Percentiles rank a stretch among this genome's conserved stretches.
Evolutionary conservation across 2,888 invertebrate species (phyloP).

Genomic region (Trachelus stipa): DNA sequence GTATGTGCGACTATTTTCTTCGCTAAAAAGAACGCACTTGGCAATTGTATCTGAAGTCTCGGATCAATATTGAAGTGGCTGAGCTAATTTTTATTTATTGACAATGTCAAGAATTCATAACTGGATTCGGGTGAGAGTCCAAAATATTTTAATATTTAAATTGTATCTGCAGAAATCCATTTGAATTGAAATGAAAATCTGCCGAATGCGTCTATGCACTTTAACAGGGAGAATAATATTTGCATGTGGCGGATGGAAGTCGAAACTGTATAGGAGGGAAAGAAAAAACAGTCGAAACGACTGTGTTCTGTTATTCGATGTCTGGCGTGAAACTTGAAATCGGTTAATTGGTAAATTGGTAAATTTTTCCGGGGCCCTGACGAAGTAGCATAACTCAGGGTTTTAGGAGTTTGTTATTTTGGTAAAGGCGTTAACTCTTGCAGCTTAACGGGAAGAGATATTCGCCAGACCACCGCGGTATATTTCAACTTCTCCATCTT

Average conservation of each 20-base stretch:
- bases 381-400: slow-evolving; percentile 34
- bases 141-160: neutral
- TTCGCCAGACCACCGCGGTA: slow-evolving; percentile 59
- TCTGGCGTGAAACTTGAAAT: neutral
- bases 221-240: slow-evolving; percentile 23
- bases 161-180: neutral
- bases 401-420: slow-evolving; percentile 49
- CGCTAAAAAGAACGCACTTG: neutral
- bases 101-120: neutral
- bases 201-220: slow-evolving; percentile 14
- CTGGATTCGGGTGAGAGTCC: neutral
- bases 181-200: neutral
- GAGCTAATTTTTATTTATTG: neutral
- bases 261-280: neutral
- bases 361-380: slow-evolving; percentile 21
- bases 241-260: slow-evolving; percentile 6
- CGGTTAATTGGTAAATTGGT: slow-evolving; percentile 15
- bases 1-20: too few relatives aligned
- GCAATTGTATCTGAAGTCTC: neutral
- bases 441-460: slow-evolving; percentile 57
- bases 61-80: neutral
- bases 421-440: slow-evolving; percentile 51
- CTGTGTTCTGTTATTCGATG: slow-evolving; percentile 19
- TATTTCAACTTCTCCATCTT: slow-evolving; percentile 28
- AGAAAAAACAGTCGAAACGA: slow-evolving; percentile 3